These are phyloP conservation scores for Vulpes ferrilata DNA, from an alignment of 2,113 vertebrate species.

Conservation along the genomic window DNA sequence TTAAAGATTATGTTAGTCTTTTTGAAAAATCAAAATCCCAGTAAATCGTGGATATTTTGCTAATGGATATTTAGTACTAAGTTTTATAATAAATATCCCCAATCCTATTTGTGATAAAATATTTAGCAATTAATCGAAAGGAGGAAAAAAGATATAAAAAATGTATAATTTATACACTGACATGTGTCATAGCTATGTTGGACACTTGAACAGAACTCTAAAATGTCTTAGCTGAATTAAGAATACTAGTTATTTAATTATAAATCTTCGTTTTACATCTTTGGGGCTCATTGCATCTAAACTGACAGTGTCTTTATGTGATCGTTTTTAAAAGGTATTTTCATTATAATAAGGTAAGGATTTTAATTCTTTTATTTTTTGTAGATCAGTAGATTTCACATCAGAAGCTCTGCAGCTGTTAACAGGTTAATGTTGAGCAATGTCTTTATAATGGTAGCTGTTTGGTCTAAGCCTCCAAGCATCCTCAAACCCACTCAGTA, in stretches of 20 bases:
- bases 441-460: not conserved
- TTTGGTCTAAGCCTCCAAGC: not conserved
- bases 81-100: not conserved
- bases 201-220: not conserved
- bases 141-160: not conserved
- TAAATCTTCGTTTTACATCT: constrained; percentile 17
- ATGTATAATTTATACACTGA: not conserved
- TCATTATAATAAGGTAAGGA: not conserved
- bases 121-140: constrained; percentile 40
- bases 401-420: not conserved
- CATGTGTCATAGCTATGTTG: not conserved
- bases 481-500: not conserved
- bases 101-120: constrained; percentile 32
- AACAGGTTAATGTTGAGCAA: not conserved
- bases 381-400: not conserved
- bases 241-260: not conserved
- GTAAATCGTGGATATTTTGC: constrained; percentile 10
- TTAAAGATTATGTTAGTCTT: not conserved
- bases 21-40: constrained; percentile 22
- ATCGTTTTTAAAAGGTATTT: not conserved
- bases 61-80: not conserved
- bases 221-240: not conserved
- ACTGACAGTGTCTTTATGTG: not conserved
- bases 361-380: constrained; percentile 31
- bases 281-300: not conserved